Conservation (phyloP, 1,140 invertebrate species). For the Lasaia peninsularis region DNA sequence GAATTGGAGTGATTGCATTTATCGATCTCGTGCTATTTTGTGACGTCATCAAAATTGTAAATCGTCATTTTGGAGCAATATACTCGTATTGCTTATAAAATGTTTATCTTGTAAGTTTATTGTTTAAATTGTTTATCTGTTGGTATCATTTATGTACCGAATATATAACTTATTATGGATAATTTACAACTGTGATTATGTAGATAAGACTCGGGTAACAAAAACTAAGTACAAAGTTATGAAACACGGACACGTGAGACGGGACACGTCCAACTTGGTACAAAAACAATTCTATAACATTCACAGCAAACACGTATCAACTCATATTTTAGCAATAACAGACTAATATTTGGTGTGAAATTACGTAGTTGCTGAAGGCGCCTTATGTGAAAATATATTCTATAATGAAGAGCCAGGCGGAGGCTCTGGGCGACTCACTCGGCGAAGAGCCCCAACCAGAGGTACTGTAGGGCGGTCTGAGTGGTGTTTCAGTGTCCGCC, state of each 20-base stretch:
- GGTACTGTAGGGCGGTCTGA: constrained; percentile 37
- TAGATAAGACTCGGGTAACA: background rate
- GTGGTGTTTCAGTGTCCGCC: constrained; percentile 1
- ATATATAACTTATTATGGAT: background rate
- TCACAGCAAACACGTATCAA: background rate
- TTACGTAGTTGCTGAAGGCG: constrained; percentile 92
- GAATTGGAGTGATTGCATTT: no score
- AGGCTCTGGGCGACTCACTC: constrained; percentile 85
- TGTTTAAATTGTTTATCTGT: constrained; percentile 6
- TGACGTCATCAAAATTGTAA: background rate
- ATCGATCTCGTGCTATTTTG: background rate
- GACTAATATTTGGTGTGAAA: constrained; percentile 21
- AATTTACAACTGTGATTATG: background rate
- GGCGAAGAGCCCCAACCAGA: constrained; percentile 76
- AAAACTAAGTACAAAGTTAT: background rate
- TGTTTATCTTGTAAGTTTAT: background rate
- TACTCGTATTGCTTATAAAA: background rate
- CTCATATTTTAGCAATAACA: constrained; percentile 12
- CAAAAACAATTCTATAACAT: background rate
- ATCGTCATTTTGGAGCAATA: background rate
- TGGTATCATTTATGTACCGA: background rate
- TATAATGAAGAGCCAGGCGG: constrained; percentile 94
- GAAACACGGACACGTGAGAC: background rate
- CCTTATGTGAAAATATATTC: constrained; percentile 96
- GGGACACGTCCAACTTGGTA: no score